Percentiles rank a stretch among this genome's conserved stretches.
These are phyloP conservation scores for Hoplodrina ambigua DNA, from an alignment of 2,888 invertebrate genomes.

Conservation along the genomic window DNA sequence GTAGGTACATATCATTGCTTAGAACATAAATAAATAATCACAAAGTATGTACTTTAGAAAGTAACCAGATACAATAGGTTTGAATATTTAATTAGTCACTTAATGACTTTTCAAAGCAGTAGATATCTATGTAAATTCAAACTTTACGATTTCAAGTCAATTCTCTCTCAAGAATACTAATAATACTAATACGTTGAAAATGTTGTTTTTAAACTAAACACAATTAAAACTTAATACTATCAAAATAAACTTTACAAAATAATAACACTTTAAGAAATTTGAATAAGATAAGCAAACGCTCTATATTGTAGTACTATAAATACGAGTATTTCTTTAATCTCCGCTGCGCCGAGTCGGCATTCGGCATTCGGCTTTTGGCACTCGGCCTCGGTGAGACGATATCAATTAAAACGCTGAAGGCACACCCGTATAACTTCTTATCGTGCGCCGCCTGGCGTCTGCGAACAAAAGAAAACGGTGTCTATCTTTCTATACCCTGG, in stretches of 20 bases:
- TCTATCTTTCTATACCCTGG: slow-evolving; percentile 30
- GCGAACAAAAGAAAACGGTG: slow-evolving; percentile 60
- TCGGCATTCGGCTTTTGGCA: slow-evolving; percentile 40
- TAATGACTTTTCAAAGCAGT: neutral
- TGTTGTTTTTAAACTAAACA: slow-evolving; percentile 3
- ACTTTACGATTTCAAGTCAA: slow-evolving; percentile 4
- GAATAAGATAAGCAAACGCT: slow-evolving; percentile 54
- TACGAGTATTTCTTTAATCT: slow-evolving; percentile 49
- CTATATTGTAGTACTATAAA: slow-evolving; percentile 48
- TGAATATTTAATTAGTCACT: neutral
- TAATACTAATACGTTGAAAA: slow-evolving; percentile 13
- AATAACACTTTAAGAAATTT: slow-evolving; percentile 11
- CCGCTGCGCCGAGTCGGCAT: slow-evolving; percentile 34
- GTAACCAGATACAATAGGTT: neutral
- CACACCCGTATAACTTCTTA: slow-evolving; percentile 65
- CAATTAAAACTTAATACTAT: neutral
- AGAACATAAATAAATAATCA: too few relatives aligned
- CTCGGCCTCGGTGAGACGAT: slow-evolving; percentile 42
- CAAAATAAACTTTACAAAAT: neutral
- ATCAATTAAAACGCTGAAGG: slow-evolving; percentile 64
- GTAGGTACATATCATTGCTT: too few relatives aligned
- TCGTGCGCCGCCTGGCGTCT: slow-evolving; percentile 49
- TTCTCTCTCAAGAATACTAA: neutral
- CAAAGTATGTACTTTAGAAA: too few relatives aligned
- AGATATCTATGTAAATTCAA: neutral